Evolutionary conservation across 2,888 invertebrate genomes (phyloP), one percentile per base, ranked within the genome.

Genomic region (Fabriciana adippe): DNA sequence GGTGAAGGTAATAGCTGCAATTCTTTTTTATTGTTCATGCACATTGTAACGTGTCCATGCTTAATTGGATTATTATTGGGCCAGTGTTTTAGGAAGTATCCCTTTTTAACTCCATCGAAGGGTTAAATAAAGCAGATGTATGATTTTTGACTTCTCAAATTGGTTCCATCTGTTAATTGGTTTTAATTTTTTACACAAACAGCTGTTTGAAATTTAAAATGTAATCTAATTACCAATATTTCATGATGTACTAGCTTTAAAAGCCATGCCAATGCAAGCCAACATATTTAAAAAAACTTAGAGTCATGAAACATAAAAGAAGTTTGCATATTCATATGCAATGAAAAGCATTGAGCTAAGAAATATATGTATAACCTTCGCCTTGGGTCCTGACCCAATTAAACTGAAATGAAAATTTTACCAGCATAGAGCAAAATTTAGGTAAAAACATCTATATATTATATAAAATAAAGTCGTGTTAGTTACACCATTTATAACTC

Each of bases 101-200:
- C 72, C 63, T 75, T 76, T 41, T 76, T 69, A 70, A 63, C 48
- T 55, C 60, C 41, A 60, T 66, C 76, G 79, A 86, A 87, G 87
- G 89, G 89, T 85, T 85, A 74, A 75, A 82, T 85, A 74, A 75
- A 82, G 85, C 91, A 92, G 90, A 91, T 92, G 91, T 78, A 83
- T 87, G 88, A 88, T 86, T 87, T 86, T 81, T 77, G 81, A 83
- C 81, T 81, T 81, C 83, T 82, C 85, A 83, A 81, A 82, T 83
- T 80, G 77, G 80, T 78, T 80, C 78, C 79, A 78, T 71, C 74
- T 70, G 75, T 85, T 87, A 85, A 89, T 87, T 85, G 82, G 80
- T 79, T 79, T 84, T 80, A 75, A 77, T 68, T 72, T 72, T 74
- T 68, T 64, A 61, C 67, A 51, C 64, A 60, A 72, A 73, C 73